phyloP scores from a whole-genome alignment of 2,888 invertebrate species.

The Nasonia oneida region DNA sequence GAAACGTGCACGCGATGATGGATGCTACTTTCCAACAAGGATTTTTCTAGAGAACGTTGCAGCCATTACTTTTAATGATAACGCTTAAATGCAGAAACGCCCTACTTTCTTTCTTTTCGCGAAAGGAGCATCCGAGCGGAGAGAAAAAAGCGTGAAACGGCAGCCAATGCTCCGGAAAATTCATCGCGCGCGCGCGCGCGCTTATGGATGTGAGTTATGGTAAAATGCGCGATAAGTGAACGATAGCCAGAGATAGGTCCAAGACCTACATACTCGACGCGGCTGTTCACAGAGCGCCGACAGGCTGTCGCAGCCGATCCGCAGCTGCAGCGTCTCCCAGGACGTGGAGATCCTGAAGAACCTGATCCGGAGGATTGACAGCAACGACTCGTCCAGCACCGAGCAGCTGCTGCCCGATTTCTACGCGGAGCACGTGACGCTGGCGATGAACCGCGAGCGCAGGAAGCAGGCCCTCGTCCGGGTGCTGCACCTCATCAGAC shows the following conservation, averaged over 20 bases:
- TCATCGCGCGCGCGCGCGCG: background rate
- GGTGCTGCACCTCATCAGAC: slow-evolving; percentile 90
- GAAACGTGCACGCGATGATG: background rate
- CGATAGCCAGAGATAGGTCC: background rate
- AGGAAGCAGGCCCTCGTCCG: slow-evolving; percentile 92
- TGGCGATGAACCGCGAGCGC: slow-evolving; percentile 95
- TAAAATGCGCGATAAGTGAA: background rate
- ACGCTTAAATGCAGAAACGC: slow-evolving; percentile 2
- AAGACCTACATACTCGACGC: background rate
- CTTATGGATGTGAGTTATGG: background rate
- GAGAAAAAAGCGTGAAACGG: background rate
- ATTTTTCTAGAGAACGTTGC: slow-evolving; percentile 1
- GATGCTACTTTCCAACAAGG: background rate
- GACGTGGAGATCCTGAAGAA: slow-evolving; percentile 87
- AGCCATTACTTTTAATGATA: background rate
- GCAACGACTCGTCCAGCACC: slow-evolving; percentile 84
- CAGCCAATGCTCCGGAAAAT: background rate
- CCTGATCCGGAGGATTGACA: slow-evolving; percentile 84
- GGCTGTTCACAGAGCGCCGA: slow-evolving; percentile 83
- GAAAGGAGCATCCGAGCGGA: background rate
- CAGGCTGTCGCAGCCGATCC: slow-evolving; percentile 85
- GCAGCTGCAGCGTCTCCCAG: slow-evolving; percentile 81
- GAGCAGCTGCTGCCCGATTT: slow-evolving; percentile 96
- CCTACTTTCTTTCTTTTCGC: slow-evolving; percentile 23
- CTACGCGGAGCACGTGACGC: slow-evolving; percentile 95